Percentiles rank a stretch among this genome's conserved stretches.
Conservation (phyloP, 2,797 vertebrate species). For the Schizopygopsis pylzovi region DNA sequence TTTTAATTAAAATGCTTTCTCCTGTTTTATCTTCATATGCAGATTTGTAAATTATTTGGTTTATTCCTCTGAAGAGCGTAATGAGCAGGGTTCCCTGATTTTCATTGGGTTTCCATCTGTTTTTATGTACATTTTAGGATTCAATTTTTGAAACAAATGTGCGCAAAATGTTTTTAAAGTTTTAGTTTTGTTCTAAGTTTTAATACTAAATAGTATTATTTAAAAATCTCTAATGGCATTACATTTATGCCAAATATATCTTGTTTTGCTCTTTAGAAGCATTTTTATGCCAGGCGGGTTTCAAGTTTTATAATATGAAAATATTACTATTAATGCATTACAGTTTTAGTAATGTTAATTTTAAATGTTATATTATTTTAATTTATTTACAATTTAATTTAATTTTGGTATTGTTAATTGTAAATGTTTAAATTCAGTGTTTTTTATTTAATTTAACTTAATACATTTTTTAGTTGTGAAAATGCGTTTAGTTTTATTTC, state of each 20-base stretch:
- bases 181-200: background rate
- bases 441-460: background rate
- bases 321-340: background rate
- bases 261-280: background rate
- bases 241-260: background rate
- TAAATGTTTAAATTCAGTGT: background rate
- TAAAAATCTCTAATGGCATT: too few relatives aligned
- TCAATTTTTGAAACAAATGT: background rate
- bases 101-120: background rate
- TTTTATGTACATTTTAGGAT: background rate
- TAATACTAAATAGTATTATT: too few relatives aligned
- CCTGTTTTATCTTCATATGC: background rate
- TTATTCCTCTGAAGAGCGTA: background rate
- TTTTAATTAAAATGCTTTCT: background rate
- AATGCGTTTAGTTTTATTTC: background rate
- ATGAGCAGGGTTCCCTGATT: background rate
- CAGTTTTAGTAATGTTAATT: background rate
- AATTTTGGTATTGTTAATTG: too few relatives aligned
- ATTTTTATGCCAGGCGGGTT: background rate
- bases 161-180: background rate
- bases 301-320: background rate
- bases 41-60: background rate
- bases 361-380: too few relatives aligned
- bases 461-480: background rate
- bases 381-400: too few relatives aligned